phyloP scores from a whole-genome alignment of 2,888 invertebrate species.

The Calliopum simillimum region DNA sequence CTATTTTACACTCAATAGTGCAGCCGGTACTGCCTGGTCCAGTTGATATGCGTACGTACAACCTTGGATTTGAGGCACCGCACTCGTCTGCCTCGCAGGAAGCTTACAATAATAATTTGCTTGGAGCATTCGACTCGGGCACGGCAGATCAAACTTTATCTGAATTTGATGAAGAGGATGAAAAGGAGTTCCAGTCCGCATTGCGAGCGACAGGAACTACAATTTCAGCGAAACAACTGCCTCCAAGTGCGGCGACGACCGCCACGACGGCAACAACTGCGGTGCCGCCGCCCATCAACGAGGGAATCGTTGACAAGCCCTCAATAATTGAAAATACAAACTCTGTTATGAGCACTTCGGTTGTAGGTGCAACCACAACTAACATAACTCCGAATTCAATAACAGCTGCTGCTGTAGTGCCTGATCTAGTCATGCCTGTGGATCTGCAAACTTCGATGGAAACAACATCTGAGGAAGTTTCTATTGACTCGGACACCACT shows the following conservation, averaged over 20 bases:
- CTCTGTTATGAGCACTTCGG: constrained; percentile 2
- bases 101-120: constrained; percentile 72
- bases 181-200: constrained; percentile 79
- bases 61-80: constrained; percentile 68
- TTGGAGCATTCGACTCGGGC: constrained; percentile 76
- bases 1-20: constrained; percentile 72
- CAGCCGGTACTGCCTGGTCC: constrained; percentile 85
- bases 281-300: constrained; percentile 42
- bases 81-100: constrained; percentile 70
- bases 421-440: constrained; percentile 56
- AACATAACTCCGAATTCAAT: constrained; percentile 4
- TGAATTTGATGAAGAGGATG: constrained; percentile 83
- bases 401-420: constrained; percentile 45
- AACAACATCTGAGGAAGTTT: constrained; percentile 67
- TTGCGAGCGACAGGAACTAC: constrained; percentile 72
- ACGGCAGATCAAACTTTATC: constrained; percentile 77
- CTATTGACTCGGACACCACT: constrained; percentile 68
- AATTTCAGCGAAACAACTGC: constrained; percentile 51
- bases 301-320: constrained; percentile 30
- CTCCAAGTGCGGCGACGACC: constrained; percentile 29
- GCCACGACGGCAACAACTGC: constrained; percentile 26
- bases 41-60: constrained; percentile 91
- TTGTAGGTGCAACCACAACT: constrained; percentile 16
- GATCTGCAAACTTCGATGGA: constrained; percentile 64
- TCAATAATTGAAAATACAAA: constrained; percentile 24